Conservation (phyloP, 2,888 invertebrate species). For the Heliconius hortense region DNA sequence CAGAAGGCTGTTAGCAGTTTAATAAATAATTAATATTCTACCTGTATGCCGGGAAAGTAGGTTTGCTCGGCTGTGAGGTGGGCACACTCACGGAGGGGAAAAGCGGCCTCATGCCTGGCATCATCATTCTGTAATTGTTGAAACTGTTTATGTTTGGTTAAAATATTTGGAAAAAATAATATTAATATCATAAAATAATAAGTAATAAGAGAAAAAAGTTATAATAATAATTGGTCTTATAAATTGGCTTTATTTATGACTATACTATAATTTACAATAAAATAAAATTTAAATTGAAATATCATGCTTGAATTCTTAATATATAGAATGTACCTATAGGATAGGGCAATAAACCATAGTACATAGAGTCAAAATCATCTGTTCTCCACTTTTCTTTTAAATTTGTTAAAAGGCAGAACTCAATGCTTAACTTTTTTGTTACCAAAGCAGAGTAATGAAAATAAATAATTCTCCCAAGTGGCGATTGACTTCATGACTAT, state of each 20-base stretch:
- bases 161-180: neutral
- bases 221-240: neutral
- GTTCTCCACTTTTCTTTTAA: neutral
- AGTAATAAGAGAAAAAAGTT: neutral
- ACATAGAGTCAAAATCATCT: too few relatives aligned
- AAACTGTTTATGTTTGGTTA: slow-evolving; percentile 17
- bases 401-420: neutral
- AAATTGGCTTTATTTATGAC: neutral
- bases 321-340: too few relatives aligned
- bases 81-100: slow-evolving; percentile 91
- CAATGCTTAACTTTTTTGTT: neutral
- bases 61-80: slow-evolving; percentile 83
- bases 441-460: neutral
- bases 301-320: neutral
- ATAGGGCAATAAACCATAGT: too few relatives aligned
- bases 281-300: neutral
- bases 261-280: neutral
- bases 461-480: neutral
- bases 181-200: neutral
- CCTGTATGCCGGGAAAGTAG: slow-evolving; percentile 91
- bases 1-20: neutral
- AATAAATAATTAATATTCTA: slow-evolving; percentile 50
- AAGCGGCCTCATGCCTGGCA: slow-evolving; percentile 85
- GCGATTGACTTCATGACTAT: neutral
- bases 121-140: slow-evolving; percentile 73